Evolutionary conservation across 2,113 vertebrate species (phyloP).

Genomic region (Phaethornis superciliosus): DNA sequence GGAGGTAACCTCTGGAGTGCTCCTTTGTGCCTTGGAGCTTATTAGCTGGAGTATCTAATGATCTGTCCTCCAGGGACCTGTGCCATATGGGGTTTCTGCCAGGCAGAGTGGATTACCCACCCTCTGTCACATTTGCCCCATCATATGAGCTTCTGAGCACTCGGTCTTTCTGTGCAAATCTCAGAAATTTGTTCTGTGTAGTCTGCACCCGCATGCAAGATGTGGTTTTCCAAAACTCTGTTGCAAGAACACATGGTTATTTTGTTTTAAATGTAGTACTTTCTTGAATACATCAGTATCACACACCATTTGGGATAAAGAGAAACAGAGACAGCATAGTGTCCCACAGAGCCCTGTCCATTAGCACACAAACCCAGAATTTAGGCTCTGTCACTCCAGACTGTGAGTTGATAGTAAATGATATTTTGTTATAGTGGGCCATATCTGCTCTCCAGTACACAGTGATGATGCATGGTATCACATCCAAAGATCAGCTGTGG

Average conservation of each 20-base stretch:
- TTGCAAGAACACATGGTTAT: not conserved
- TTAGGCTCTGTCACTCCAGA: not conserved
- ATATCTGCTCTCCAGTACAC: not conserved
- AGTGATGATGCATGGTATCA: not conserved
- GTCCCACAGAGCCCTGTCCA: fast-evolving
- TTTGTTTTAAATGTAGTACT: not conserved
- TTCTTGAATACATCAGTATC: not conserved
- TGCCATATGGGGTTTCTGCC: not conserved
- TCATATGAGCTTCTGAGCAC: not conserved
- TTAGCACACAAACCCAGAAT: not conserved
- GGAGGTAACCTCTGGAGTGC: not conserved
- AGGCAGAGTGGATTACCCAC: not conserved
- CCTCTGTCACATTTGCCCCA: not conserved
- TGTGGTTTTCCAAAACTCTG: not conserved
- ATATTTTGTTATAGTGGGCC: not conserved
- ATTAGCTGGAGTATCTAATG: not conserved
- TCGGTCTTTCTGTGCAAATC: not conserved
- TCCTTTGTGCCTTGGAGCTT: not conserved
- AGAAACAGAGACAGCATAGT: not conserved
- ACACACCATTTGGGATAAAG: not conserved
- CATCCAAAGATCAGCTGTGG: not conserved
- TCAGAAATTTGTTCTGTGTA: not conserved
- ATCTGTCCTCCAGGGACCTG: not conserved
- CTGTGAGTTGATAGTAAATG: not conserved
- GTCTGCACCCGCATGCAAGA: not conserved